Base-by-base conservation (phyloP, 2,797 vertebrate species). In the Acanthurus leucopareius region DNA sequence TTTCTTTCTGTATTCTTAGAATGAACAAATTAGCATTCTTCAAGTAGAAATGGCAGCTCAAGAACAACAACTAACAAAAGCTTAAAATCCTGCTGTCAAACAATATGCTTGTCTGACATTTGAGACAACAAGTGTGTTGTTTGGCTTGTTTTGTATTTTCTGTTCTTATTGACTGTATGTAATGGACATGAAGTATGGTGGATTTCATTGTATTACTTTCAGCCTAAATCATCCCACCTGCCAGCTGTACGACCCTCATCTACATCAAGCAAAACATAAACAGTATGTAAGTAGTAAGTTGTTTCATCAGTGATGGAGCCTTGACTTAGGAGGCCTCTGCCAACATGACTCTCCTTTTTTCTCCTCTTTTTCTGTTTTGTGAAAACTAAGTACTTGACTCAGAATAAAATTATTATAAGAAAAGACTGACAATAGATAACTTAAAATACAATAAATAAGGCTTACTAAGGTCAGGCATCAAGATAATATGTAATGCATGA, bases 201-300 rank as follows among this genome's bases (percentile, higher is more conserved):
- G 47, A 22, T 69, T 80, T 73, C 64, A 69, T 65, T 58, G 25
- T 16, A 44, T 73, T 60, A 64, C 62, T 56, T 69, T 70, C 56
- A 65, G n/a, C 75, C 28, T 49, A 73, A 63, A 84, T 73, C 66
- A 49, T 40, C 60, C 56, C 58, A 87, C 62, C 81, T 86, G 74
- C 78, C 79, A 88, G 67, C 65, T 69, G 45, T 14, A 75, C 22
- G 75, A 59, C 40, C 65, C 57, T 75, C 44, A 58, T 61, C 73
- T 51, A 22, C 44, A 51, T 40, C 45, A 56, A 58, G 40, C 20
- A 62, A 14, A 56, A 56, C 65, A 69, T 20, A 80, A 80, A 81
- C 78, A 64, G 70, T 71, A 64, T 69, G 28, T 44, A 57, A 49
- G 61, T 49, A 48, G 83, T 85, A 73, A 79, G 83, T n/a, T 83